These are phyloP conservation scores for Prochilodus magdalenae DNA, from an alignment of 2,113 vertebrate species.

Conservation along the genomic window DNA sequence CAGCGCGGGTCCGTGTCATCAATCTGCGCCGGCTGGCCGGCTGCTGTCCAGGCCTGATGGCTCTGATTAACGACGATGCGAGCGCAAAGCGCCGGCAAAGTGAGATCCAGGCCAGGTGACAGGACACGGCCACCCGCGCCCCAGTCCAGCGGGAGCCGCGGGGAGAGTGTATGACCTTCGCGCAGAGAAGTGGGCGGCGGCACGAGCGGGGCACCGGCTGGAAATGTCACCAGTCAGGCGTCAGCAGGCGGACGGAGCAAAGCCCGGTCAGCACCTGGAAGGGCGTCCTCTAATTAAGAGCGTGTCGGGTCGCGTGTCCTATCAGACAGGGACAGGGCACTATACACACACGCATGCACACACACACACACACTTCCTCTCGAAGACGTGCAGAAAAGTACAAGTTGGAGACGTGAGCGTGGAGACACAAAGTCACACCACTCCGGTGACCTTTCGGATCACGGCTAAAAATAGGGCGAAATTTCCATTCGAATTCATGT, in stretches of 20 bases:
- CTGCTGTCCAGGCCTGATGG: conserved; percentile 23
- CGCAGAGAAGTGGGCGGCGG: conserved; percentile 25
- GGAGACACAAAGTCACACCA: conserved; percentile 67
- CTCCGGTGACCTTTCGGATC: conserved; percentile 73
- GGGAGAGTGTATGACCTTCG: conserved; percentile 43
- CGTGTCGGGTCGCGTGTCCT: conserved; percentile 77
- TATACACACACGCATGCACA: conserved; percentile 22
- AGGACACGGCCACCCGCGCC: conserved; percentile 61
- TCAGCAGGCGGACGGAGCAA: conserved; percentile 76
- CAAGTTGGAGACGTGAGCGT: conserved; percentile 63
- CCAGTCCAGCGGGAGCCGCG: conserved; percentile 48
- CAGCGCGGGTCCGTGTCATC: conserved; percentile 70
- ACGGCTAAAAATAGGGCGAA: conserved; percentile 74
- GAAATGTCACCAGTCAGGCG: conserved; percentile 81
- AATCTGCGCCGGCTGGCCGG: conserved; percentile 67
- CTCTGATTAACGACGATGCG: conserved; percentile 80
- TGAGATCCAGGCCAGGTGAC: conserved; percentile 65
- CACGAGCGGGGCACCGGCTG: conserved; percentile 72
- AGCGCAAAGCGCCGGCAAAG: conserved; percentile 41
- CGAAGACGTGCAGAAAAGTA: conserved; percentile 46
- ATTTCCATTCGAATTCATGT: conserved; percentile 75
- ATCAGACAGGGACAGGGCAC: conserved; percentile 75
- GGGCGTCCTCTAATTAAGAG: conserved; percentile 83
- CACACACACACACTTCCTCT: conserved; percentile 47
- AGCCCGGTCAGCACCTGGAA: conserved; percentile 82